Evolutionary conservation across 2,888 invertebrate genomes (phyloP).

Genomic region (Dusona sp.): DNA sequence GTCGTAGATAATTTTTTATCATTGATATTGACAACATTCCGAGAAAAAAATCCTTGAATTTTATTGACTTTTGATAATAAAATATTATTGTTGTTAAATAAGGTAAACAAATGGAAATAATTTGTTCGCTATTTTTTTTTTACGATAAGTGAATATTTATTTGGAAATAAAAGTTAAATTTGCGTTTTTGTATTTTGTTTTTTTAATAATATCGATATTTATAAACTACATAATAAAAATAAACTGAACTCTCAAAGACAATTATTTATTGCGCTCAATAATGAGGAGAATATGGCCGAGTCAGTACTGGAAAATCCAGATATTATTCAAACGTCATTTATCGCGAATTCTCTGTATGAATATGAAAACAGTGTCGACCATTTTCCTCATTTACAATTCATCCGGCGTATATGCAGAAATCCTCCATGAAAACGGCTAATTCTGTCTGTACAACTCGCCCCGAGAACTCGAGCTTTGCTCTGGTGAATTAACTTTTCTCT

Average conservation of each 20-base stretch:
- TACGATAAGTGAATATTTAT: no score
- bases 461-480: conserved; percentile 60
- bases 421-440: conserved; percentile 44
- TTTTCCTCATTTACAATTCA: conserved; percentile 67
- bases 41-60: not conserved
- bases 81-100: not conserved
- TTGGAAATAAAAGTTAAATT: no score
- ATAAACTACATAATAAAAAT: no score
- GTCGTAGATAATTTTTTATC: not conserved
- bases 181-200: no score
- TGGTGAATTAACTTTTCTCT: conserved; percentile 71
- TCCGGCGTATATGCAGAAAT: conserved; percentile 28
- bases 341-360: conserved; percentile 71
- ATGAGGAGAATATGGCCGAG: not conserved
- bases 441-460: conserved; percentile 55
- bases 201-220: no score
- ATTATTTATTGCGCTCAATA: no score
- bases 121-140: not conserved
- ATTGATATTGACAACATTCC: not conserved
- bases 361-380: conserved; percentile 57
- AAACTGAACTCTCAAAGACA: no score
- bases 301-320: conserved; percentile 30
- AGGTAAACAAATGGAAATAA: not conserved
- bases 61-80: not conserved
- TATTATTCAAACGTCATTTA: conserved; percentile 44